Evolutionary conservation across 92 coral and sea anemone genomes (phyloP).

Genomic region (Pocillopora meandrina): DNA sequence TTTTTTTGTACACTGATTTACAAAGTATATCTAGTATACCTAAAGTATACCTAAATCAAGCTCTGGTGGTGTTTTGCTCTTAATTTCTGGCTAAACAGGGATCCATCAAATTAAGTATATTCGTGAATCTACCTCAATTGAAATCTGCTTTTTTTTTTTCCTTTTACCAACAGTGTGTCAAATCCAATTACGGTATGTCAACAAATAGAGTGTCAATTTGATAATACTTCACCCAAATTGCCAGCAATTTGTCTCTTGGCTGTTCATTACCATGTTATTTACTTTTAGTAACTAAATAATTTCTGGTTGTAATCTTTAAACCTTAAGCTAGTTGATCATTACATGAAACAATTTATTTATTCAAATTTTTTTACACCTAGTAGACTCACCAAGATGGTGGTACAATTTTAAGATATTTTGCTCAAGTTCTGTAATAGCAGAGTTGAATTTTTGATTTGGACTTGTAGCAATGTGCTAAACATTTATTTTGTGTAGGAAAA

Average conservation of each 20-base stretch:
- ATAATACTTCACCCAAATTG: slow-evolving; percentile 15
- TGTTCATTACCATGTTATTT: not conserved
- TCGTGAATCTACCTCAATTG: not conserved
- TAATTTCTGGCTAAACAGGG: not conserved
- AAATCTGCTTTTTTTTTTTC: not conserved
- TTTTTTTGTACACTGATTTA: not conserved
- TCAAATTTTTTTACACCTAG: not conserved
- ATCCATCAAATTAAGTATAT: not conserved
- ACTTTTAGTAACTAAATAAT: not conserved
- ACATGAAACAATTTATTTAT: not conserved
- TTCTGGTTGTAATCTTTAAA: not conserved
- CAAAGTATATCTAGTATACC: not conserved
- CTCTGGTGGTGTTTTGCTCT: not conserved
- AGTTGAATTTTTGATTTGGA: no score
- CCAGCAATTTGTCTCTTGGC: slow-evolving; percentile 17
- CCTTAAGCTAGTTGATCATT: not conserved
- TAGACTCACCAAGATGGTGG: not conserved
- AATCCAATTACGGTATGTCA: not conserved
- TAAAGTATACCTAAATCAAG: not conserved
- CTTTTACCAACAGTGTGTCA: not conserved
- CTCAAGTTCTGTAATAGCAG: not conserved
- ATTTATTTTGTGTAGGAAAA: no score
- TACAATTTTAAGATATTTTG: not conserved
- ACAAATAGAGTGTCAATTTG: not conserved
- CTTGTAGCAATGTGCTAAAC: not conserved